phyloP scores from a whole-genome alignment of 2,113 vertebrate genomes.

The Himantopus leucocephalus region DNA sequence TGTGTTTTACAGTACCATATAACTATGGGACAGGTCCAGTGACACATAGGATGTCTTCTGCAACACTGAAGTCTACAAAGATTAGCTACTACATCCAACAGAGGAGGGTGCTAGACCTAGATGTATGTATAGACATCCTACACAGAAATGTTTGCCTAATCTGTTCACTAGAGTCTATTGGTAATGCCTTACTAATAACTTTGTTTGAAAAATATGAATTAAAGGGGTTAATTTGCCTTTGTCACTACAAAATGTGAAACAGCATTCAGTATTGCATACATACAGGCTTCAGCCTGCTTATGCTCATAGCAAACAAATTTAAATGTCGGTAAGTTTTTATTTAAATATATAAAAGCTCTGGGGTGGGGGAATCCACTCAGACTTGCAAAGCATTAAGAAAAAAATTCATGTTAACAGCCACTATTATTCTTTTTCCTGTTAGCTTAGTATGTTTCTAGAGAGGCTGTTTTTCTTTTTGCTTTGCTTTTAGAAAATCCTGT shows the following conservation, averaged over 20 bases:
- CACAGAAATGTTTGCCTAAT: not conserved
- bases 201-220: not conserved
- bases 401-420: fast-evolving
- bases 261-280: not conserved
- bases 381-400: not conserved
- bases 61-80: not conserved
- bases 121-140: not conserved
- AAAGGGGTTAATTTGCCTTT: not conserved
- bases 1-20: not conserved
- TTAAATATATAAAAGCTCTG: not conserved
- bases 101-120: not conserved
- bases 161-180: not conserved
- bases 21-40: not conserved
- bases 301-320: not conserved
- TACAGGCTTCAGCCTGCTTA: not conserved
- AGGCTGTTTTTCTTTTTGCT: not conserved
- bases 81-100: not conserved
- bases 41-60: not conserved
- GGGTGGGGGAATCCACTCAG: not conserved
- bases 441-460: not conserved
- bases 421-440: not conserved
- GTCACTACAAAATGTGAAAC: not conserved
- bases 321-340: not conserved
- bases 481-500: not conserved
- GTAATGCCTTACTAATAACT: not conserved